Conservation (phyloP, 2,797 vertebrate species). For the Moxostoma hubbsi region DNA sequence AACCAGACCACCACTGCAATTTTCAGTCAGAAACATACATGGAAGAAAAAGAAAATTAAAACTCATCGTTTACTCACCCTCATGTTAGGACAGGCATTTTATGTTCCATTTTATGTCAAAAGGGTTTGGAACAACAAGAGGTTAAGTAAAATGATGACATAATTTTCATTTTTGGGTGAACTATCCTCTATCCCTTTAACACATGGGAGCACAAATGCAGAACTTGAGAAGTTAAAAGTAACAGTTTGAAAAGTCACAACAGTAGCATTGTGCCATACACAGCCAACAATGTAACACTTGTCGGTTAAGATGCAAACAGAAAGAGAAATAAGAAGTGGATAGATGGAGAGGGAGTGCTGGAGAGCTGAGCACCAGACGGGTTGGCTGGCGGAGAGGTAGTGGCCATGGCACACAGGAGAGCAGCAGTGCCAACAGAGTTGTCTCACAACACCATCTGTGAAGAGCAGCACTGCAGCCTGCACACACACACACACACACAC, state of each 20-base stretch:
- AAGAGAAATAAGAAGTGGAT: slow-evolving; percentile 11
- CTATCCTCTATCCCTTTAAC: too few relatives aligned
- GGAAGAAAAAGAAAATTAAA: too few relatives aligned
- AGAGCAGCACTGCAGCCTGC: slow-evolving; percentile 69
- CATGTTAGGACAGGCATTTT: too few relatives aligned
- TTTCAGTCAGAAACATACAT: too few relatives aligned
- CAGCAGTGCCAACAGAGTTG: slow-evolving; percentile 80
- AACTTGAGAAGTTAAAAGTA: too few relatives aligned
- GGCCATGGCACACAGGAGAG: slow-evolving; percentile 78
- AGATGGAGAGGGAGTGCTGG: slow-evolving; percentile 14
- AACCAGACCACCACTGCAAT: neutral
- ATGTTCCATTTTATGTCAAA: too few relatives aligned
- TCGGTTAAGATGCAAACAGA: slow-evolving; percentile 14
- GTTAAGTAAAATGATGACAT: too few relatives aligned
- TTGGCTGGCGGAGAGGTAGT: slow-evolving; percentile 63
- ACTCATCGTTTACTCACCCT: too few relatives aligned
- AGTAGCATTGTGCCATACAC: slow-evolving; percentile 42
- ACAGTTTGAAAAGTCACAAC: neutral
- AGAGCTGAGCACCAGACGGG: slow-evolving; percentile 51
- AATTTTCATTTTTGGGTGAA: too few relatives aligned
- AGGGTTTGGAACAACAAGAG: too few relatives aligned
- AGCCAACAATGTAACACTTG: slow-evolving; percentile 22
- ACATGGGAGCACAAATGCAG: too few relatives aligned
- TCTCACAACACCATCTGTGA: slow-evolving; percentile 90
- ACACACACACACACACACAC: slow-evolving; percentile 71